These are phyloP conservation scores for Plagodis pulveraria DNA, from an alignment of 2,888 invertebrate species.

Conservation along the genomic window DNA sequence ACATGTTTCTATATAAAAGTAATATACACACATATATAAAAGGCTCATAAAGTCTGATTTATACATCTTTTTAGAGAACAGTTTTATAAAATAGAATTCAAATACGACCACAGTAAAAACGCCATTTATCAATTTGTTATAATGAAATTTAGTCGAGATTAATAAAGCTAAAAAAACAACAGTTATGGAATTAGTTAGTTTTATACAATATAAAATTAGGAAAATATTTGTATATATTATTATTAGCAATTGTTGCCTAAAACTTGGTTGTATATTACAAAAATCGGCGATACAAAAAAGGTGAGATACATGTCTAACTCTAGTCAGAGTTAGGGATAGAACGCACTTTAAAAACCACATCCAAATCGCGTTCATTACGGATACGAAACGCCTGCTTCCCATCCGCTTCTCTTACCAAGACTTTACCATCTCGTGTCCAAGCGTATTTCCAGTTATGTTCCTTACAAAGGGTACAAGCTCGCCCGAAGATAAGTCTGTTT, in stretches of 20 bases:
- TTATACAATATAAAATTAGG: too few relatives aligned
- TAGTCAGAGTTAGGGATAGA: not conserved
- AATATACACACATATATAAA: too few relatives aligned
- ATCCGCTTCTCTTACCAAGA: conserved; percentile 2
- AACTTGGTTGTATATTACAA: not conserved
- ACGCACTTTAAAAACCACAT: conserved; percentile 1
- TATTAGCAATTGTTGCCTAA: not conserved
- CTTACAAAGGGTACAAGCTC: not conserved
- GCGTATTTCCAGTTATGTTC: conserved; percentile 5
- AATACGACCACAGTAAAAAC: too few relatives aligned
- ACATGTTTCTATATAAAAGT: too few relatives aligned
- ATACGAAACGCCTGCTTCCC: conserved; percentile 5
- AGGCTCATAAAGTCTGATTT: too few relatives aligned
- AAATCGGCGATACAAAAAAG: not conserved
- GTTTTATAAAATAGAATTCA: too few relatives aligned
- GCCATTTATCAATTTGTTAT: too few relatives aligned
- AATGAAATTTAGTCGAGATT: too few relatives aligned
- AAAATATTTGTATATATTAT: too few relatives aligned
- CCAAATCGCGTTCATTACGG: conserved; percentile 4
- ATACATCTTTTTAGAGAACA: too few relatives aligned
- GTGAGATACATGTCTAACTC: not conserved
- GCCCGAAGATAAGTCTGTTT: not conserved
- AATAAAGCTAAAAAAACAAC: too few relatives aligned
- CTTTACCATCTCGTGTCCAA: conserved; percentile 7
- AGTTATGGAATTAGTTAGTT: too few relatives aligned